Evolutionary conservation across 2,888 invertebrate species (phyloP), one percentile per base, ranked within the genome.

Genomic region (Noctua pronuba): DNA sequence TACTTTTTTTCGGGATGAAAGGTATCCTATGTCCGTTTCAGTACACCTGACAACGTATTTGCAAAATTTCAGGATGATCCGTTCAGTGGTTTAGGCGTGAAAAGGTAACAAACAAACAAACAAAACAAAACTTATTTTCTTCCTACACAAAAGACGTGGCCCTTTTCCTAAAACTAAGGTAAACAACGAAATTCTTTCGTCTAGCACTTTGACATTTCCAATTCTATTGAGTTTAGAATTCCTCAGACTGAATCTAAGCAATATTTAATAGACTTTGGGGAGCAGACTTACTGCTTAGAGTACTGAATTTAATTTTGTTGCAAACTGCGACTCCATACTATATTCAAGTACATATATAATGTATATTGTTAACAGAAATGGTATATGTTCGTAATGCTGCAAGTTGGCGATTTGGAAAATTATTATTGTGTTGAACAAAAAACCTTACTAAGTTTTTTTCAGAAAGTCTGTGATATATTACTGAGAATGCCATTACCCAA

Each of bases 241-340:
- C 73, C 69, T 64, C 66, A 79, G 75, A 77, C 76, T 64, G 35
- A 18, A 75, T 70, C 79, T 77, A n/a, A 82, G 83, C 44, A 84
- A 85, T 80, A 79, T 88, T 86, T 82, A 89, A 89, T 84, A 78
- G 78, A 80, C 41, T 58, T 38, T 31, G 11, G 38, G 83, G 77
- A 73, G 73, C n/a, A 80, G 68, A 81, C 77, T 83, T 52, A 86
- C 81, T 73, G 76, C 66, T 82, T 73, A 73, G 66, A 2, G 60
- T 75, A 70, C 70, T 64, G 76, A 78, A 82, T 84, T 79, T 77
- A 67, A 77, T 88, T 82, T 62, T 60, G 31, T 85, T 86, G 70
- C 67, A 71, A 77, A 73, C 60, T 67, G 55, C 64, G 18, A 58
- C 58, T 69, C 16, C 10, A 28, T 78, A 65, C 71, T 75, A 24